A percentile compares a stretch with the other conserved stretches of the same genome.
These are phyloP conservation scores for Ryuthela nishihirai DNA, from an alignment of 2,888 invertebrate genomes.

Conservation along the genomic window DNA sequence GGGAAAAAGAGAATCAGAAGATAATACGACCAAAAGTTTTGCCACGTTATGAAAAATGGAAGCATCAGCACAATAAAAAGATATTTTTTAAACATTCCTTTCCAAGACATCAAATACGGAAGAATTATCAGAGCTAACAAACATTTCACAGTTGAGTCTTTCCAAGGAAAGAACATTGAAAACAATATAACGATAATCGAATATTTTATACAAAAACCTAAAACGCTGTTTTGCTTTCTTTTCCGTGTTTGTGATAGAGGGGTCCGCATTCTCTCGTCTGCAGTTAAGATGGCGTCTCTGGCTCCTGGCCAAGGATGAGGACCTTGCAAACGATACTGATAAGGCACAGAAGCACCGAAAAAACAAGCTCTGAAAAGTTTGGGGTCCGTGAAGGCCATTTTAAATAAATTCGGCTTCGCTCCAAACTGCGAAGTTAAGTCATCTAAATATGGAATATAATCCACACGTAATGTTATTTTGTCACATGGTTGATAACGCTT, in stretches of 20 bases:
- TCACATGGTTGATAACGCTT: conserved; percentile 18
- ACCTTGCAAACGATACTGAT: conserved; percentile 35
- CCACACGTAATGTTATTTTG: conserved; percentile 21
- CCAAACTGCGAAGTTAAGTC: conserved; percentile 17
- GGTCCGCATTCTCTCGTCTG: conserved; percentile 16
- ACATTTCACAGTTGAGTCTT: conserved; percentile 7
- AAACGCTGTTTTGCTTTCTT: background rate
- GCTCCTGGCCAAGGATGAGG: conserved; percentile 35
- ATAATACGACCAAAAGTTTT: conserved; percentile 5
- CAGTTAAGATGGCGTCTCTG: conserved; percentile 31
- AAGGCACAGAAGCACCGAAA: conserved; percentile 33
- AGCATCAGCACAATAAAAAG: conserved; percentile 1
- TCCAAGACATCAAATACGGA: conserved; percentile 11
- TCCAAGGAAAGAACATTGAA: conserved; percentile 10
- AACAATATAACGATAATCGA: conserved; percentile 3
- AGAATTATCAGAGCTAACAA: conserved; percentile 10
- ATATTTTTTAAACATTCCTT: conserved; percentile 10
- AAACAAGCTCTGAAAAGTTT: conserved; percentile 9
- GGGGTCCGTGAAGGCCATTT: conserved; percentile 45
- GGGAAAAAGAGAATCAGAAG: conserved; percentile 2
- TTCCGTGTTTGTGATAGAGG: conserved; percentile 10
- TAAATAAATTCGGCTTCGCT: conserved; percentile 48
- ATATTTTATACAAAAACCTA: conserved; percentile 3
- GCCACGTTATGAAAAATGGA: conserved; percentile 10
- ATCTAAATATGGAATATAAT: conserved; percentile 30